Evolutionary conservation across 2,113 vertebrate genomes (phyloP), one percentile per base, ranked within the genome.

Genomic region (Poeciliopsis occidentalis): DNA sequence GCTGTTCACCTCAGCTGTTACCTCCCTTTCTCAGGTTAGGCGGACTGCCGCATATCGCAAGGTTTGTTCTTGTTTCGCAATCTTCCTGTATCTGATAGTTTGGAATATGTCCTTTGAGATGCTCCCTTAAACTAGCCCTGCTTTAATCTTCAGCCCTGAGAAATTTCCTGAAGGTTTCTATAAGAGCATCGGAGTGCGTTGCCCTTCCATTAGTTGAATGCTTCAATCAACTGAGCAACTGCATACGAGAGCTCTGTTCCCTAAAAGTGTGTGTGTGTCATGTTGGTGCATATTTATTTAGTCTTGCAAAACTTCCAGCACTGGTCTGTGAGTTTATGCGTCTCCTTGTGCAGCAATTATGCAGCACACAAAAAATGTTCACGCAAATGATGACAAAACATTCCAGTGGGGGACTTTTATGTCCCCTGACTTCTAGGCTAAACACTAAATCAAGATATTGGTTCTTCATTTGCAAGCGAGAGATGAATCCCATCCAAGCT

Each of bases 201-300:
- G 89, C 92, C 92, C 89, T 85, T 85, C 86, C 87, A 85, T 11
- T 84, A 87, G 83, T 78, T 81, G 73, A 86, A 76, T 13, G 82
- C 83, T 92, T 88, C 92, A 82, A 92, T 93, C 88, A 88, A 85
- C 90, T 89, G 89, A 90, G 84, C 79, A 75, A 75, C 68, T 19
- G 80, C 81, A 88, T 93, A 87, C 87, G 89, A 65, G 85, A 60
- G 71, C 84, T 88, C 81, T 57, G 81, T 80, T 37, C 63, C 69
- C 60, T 60, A 66, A 72, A 71, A 73, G 76, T 80, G 57, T 70
- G 34, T 71, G 17, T 12, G 51, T 71, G 64, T 27, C 57, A 75
- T 73, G 62, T 19, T 47, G 68, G 64, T 62, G 8, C 64, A 64
- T 80, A 66, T 73, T 76, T 19, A 64, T 68, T 61, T 66, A 74